These are phyloP conservation scores for Leptobrachium leishanense DNA, from an alignment of 2,113 vertebrate species.

Conservation along the genomic window DNA sequence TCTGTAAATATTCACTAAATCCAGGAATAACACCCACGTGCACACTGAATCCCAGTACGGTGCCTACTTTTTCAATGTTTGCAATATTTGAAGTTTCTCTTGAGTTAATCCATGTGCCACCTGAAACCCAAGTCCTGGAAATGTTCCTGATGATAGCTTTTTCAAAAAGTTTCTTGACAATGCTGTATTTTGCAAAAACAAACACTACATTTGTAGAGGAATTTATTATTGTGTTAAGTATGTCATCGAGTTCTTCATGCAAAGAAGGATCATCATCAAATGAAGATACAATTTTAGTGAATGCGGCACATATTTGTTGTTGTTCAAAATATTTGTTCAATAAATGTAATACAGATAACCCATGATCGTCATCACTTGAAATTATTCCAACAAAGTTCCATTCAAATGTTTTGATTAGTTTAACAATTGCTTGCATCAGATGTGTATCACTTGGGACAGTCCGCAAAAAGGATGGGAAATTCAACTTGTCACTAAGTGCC, in stretches of 20 bases:
- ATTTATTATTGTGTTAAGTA: constrained; percentile 50
- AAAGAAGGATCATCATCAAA: constrained; percentile 40
- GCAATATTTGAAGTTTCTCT: constrained; percentile 50
- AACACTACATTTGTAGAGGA: constrained; percentile 61
- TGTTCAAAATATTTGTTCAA: constrained; percentile 53
- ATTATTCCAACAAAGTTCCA: constrained; percentile 71
- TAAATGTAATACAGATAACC: constrained; percentile 57
- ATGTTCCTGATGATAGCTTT: constrained; percentile 58
- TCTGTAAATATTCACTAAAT: constrained; percentile 59
- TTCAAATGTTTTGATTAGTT: constrained; percentile 53
- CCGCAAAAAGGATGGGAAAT: constrained; percentile 60
- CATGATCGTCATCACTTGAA: constrained; percentile 65
- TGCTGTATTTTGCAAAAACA: constrained; percentile 56
- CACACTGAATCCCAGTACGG: constrained; percentile 65
- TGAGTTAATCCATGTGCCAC: constrained; percentile 62
- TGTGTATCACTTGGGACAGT: constrained; percentile 67
- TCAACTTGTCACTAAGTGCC: constrained; percentile 57
- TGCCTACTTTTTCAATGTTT: constrained; percentile 61
- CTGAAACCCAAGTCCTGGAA: constrained; percentile 64
- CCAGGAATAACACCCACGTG: constrained; percentile 50
- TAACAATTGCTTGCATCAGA: constrained; percentile 61
- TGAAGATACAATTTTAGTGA: constrained; percentile 55
- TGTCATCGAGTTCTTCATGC: constrained; percentile 24
- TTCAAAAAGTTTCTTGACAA: constrained; percentile 59
- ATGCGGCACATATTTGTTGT: constrained; percentile 58